These are phyloP conservation scores for Coenonympha glycerion DNA, from an alignment of 2,888 invertebrate genomes.

Conservation along the genomic window DNA sequence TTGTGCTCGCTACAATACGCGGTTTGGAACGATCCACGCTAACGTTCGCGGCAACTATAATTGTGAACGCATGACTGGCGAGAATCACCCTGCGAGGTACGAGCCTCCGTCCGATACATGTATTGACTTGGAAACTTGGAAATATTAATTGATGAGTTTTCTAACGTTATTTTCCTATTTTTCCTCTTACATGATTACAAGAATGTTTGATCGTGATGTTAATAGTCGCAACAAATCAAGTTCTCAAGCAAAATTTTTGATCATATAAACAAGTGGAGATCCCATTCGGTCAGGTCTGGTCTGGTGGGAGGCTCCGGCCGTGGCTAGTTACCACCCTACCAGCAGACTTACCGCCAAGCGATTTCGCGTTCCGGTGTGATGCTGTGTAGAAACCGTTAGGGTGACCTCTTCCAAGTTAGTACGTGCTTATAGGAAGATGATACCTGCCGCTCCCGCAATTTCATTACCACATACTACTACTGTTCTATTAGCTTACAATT, in stretches of 20 bases:
- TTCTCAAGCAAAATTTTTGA: too few relatives aligned
- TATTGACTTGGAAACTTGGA: background rate
- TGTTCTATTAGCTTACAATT: too few relatives aligned
- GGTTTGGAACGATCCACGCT: background rate
- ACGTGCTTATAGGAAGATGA: too few relatives aligned
- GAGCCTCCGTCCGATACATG: background rate
- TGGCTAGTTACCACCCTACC: background rate
- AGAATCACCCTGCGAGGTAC: background rate
- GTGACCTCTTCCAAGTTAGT: too few relatives aligned
- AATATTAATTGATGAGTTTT: background rate
- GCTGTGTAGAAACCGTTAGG: too few relatives aligned
- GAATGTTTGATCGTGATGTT: too few relatives aligned
- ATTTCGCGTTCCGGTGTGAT: background rate
- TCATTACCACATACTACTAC: too few relatives aligned
- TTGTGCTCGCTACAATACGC: background rate
- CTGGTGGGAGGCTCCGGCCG: background rate
- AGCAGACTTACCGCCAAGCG: background rate
- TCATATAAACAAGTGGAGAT: too few relatives aligned
- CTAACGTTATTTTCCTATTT: background rate
- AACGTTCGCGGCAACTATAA: background rate
- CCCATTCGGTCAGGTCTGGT: too few relatives aligned
- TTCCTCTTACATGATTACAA: too few relatives aligned
- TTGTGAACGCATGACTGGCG: conserved; percentile 3
- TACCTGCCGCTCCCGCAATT: too few relatives aligned
- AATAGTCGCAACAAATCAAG: too few relatives aligned